Evolutionary conservation across 2,888 invertebrate genomes (phyloP).

Genomic region (Pristionchus arcanus): DNA sequence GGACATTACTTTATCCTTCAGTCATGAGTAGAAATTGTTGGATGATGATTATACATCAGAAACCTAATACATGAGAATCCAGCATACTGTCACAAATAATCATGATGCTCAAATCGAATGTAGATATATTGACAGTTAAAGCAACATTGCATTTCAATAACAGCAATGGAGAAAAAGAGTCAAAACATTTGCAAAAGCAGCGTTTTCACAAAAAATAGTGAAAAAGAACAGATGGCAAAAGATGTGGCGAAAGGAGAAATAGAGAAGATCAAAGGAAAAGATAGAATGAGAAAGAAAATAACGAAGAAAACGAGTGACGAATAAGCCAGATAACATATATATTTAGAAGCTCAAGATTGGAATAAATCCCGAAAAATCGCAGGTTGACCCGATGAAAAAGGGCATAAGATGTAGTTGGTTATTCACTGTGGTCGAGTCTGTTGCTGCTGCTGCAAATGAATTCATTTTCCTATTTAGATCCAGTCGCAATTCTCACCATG

Average conservation of each 20-base stretch:
- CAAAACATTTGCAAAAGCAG: not conserved
- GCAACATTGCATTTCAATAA: not conserved
- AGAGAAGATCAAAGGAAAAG: constrained; percentile 4
- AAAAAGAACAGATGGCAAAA: not conserved
- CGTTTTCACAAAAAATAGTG: not conserved
- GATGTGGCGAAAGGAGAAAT: not conserved
- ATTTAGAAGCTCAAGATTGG: no score
- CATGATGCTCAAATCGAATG: not conserved
- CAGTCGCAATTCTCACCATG: not conserved
- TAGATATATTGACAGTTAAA: not conserved
- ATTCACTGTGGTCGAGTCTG: no score
- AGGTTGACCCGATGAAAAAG: no score
- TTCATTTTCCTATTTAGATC: no score
- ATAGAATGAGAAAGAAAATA: not conserved
- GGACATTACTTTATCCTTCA: no score
- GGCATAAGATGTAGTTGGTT: no score
- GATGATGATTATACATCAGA: no score
- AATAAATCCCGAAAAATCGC: no score
- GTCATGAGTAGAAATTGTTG: no score
- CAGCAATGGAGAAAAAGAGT: not conserved
- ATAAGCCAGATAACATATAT: no score
- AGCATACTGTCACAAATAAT: not conserved
- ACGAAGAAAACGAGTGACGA: not conserved
- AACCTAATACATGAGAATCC: no score
- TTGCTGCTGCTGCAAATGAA: no score